Evolutionary conservation across 2,888 invertebrate species (phyloP), one percentile per base, ranked within the genome.

Genomic region (Cephonodes hylas): DNA sequence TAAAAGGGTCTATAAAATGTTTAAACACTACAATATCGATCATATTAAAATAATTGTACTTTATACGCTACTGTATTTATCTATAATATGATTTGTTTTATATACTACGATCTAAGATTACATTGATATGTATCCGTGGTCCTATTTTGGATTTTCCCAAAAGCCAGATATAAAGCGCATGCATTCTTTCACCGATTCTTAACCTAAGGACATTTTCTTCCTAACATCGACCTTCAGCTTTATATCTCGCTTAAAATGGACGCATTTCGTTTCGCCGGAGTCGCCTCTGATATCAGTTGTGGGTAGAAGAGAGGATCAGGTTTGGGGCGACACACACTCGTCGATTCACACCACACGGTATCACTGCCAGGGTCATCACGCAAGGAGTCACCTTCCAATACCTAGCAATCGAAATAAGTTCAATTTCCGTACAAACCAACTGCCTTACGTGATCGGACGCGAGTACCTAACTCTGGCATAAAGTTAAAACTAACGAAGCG

Each of bases 111-210:
- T 31, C 83, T 86, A 88, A 77, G 69, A 80, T 77, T 84, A 86
- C 74, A 84, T 83, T 85, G 89, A 89, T 89, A 91, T 90, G 89
- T 88, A 79, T 86, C 81, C 82, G 80, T 91, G 88, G 89, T 89
- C 91, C 90, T 89, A 88, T 84, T 86, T 86, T 88, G 92, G 91
- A 88, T 86, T 85, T 83, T 82, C 81, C 84, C 85, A 87, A 86
- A 90, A 91, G 90, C 91, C 87, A 91, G 90, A 91, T 89, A 91
- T 91, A 91, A 91, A 92, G 92, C 91, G 91, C 83, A 86, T 88
- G 83, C 89, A 89, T 91, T 91, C 91, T 90, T 87, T 88, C 79
- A 83, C 84, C 82, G 82, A 84, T 85, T 85, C 82, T 83, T 85
- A 81, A 75, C 70, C 82, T 88, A 87, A 80, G 79, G 81, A 84